phyloP scores from a whole-genome alignment of 1,140 invertebrate genomes.

The Trichoplusia ni region DNA sequence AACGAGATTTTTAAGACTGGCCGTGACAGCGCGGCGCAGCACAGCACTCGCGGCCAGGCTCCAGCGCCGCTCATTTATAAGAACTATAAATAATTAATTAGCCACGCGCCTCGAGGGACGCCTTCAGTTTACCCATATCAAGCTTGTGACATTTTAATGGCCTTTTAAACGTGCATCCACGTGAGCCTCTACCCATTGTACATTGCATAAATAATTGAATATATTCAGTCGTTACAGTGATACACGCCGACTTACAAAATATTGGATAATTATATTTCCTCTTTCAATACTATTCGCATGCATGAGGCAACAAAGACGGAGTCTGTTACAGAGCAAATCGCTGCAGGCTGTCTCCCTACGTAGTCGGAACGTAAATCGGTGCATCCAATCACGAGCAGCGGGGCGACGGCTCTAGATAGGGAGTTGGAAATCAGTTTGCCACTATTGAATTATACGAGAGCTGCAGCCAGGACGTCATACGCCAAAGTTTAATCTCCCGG shows the following conservation, averaged over 20 bases:
- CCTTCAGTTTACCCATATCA: constrained; percentile 61
- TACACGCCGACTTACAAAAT: constrained; percentile 42
- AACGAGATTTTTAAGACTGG: constrained; percentile 54
- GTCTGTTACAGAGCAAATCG: constrained; percentile 54
- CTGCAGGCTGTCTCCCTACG: constrained; percentile 48
- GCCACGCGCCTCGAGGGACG: constrained; percentile 41
- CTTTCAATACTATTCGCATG: constrained; percentile 54
- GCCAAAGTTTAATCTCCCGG: constrained; percentile 74
- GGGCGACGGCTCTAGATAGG: constrained; percentile 43
- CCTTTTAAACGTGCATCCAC: constrained; percentile 63
- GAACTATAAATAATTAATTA: constrained; percentile 73
- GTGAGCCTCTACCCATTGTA: constrained; percentile 42
- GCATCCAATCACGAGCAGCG: constrained; percentile 59
- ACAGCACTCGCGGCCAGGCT: constrained; percentile 1
- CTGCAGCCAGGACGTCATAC: constrained; percentile 74
- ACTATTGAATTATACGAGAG: constrained; percentile 77
- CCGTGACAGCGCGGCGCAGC: constrained; percentile 39
- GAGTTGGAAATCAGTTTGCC: constrained; percentile 73
- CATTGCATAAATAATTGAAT: constrained; percentile 45
- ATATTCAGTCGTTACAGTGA: constrained; percentile 42
- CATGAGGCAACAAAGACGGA: constrained; percentile 51
- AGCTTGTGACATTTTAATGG: constrained; percentile 70
- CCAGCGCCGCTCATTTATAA: constrained; percentile 47
- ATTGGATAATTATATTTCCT: constrained; percentile 65
- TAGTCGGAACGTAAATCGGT: constrained; percentile 54